Base-by-base conservation (phyloP, 2,113 vertebrate species). In the Pithys albifrons region DNA sequence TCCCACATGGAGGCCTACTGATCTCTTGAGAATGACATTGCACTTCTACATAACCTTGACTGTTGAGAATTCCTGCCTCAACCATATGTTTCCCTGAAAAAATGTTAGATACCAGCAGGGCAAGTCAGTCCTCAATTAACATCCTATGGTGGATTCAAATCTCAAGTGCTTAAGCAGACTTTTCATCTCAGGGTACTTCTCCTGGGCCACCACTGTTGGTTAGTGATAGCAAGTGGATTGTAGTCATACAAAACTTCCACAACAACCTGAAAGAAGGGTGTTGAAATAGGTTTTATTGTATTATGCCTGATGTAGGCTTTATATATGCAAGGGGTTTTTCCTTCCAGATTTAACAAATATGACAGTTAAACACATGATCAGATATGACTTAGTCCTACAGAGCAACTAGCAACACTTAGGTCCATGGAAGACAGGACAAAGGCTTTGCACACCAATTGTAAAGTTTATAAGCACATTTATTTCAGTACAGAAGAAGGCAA, bases 81-180 rank as follows among this genome's bases (percentile, higher is more conserved):
- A 7, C 29, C 2, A 0, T 12, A 9, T 5, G 16, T 48, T 80
- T 80, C 57, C 29, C 28, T 55, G 41, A 10, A 13, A 55, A 43
- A 19, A 33, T 5, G 8, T 12, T 17, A 65, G 49, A 33, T 18
- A 9, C 11, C 73, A 93, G 37, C 27, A 67, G 43, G 10, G 17
- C 1, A 3, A 22, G 54, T 35, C 19, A 25, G 10, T n/a, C 35
- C 39, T 69, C 31, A 17, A 37, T 55, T 52, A 61, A 29, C 23
- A 66, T 6, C 23, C 57, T 19, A 2, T 12, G 0, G 0, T 24
- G 31, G 15, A 25, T 29, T 57, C 27, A 82, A 23, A 62, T 58
- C 57, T 82, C 57, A 85, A 45, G 77, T 14, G 11, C 29, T 85
- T 39, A 37, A 57, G 23, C 4, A 35, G 14, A 20, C 23, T 82